Evolutionary conservation across 2,797 vertebrate genomes (phyloP), one percentile per base, ranked within the genome.

Genomic region (Bufotes viridis): DNA sequence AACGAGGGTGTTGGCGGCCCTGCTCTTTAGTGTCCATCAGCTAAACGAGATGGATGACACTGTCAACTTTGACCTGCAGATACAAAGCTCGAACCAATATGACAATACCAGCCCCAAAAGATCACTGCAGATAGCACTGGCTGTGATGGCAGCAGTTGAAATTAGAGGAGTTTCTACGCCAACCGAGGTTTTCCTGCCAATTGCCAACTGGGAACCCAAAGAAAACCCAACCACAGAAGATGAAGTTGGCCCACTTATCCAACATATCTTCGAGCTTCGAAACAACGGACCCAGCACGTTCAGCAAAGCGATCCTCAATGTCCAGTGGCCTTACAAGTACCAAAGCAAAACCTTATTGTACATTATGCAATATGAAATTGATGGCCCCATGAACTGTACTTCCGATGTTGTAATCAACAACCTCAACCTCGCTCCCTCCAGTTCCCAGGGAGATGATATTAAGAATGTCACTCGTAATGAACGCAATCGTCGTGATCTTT

Each of bases 301-400:
- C 95, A 98, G 97, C 87, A 99, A 97, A 90, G 97, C 97, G 11
- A 93, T 97, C 83, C 91, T 99, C 87, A 95, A 94, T 26, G 95
- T 99, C 22, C 91, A 96, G 42, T 98, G 96, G 97, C 97, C 98
- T 0, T 96, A 97, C 91, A 96, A 92, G 63, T 96, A 93, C 0
- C 96, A 93, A 85, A 97, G 98, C 72, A 94, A 94, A 78, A 97
- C 97, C 0, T 92, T 99, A 87, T 91, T 99, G 88, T 99, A 97
- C 91, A 96, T 98, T 90, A 96, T 94, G 72, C 94, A 95, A 78
- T 97, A 95, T 18, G 96, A 98, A 51, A 97, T 97, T 0, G 98
- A 99, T 13, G 98, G 98, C 2, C 97, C 97, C 34, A 98, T 99
- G 96, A 97, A 97, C 93, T 99, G 98, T 91, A 97, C 96, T 90